phyloP scores from a whole-genome alignment of 2,797 vertebrate species.

The Pipistrellus pygmaeus region DNA sequence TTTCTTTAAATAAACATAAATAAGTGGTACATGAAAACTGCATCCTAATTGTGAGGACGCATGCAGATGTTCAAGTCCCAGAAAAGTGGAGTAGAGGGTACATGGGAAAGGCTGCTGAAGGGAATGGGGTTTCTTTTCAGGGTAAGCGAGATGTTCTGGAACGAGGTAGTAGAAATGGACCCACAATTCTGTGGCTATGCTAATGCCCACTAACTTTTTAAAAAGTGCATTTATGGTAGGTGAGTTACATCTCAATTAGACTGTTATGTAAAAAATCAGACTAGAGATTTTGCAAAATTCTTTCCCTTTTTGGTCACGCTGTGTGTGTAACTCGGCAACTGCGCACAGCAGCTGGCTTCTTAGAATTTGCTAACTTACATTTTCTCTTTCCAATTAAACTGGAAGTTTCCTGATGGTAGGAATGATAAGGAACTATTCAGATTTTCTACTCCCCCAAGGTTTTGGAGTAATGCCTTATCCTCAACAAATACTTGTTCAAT shows the following conservation, averaged over 20 bases:
- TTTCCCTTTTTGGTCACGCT: not conserved
- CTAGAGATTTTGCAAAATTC: not conserved
- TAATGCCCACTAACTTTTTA: not conserved
- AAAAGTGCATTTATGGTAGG: slow-evolving; percentile 1
- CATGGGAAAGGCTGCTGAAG: not conserved
- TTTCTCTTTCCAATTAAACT: not conserved
- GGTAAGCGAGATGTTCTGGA: not conserved
- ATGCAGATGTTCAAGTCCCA: not conserved
- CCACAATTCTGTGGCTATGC: not conserved
- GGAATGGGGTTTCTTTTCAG: not conserved
- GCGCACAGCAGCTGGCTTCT: not conserved
- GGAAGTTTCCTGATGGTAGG: not conserved
- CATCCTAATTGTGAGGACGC: not conserved
- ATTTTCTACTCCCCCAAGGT: not conserved
- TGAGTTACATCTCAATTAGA: not conserved
- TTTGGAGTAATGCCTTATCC: not conserved
- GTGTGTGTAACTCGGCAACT: not conserved
- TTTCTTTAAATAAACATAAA: slow-evolving; percentile 22
- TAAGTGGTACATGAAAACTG: not conserved
- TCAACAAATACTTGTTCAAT: slow-evolving; percentile 41
- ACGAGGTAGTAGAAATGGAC: not conserved
- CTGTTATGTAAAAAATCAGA: not conserved
- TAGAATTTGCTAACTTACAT: not conserved
- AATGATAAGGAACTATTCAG: not conserved
- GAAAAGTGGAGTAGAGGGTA: not conserved